Conservation (phyloP, 2,113 vertebrate genomes). For the Pelusios castaneus region DNA sequence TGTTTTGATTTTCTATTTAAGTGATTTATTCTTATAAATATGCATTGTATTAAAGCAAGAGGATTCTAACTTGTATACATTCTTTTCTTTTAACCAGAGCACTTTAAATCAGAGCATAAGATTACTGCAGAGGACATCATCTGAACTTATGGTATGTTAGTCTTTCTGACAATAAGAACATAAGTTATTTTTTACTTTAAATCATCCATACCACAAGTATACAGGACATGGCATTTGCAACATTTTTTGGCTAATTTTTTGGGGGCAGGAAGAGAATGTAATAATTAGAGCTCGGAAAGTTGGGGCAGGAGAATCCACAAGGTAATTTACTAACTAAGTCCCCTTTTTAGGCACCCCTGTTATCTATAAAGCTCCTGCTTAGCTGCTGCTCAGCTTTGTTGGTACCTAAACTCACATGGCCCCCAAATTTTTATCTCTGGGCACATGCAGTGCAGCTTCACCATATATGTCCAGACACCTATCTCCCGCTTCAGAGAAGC, state of each 20-base stretch:
- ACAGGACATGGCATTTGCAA: neutral
- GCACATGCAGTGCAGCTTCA: neutral
- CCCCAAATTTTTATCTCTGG: neutral
- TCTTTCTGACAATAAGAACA: neutral
- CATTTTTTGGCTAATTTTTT: neutral
- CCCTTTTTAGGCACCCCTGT: neutral
- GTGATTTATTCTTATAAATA: neutral
- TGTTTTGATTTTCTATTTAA: neutral
- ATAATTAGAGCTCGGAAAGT: neutral
- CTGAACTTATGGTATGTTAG: conserved; percentile 83
- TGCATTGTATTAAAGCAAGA: neutral
- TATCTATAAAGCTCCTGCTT: neutral
- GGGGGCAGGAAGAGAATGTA: neutral
- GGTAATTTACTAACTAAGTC: neutral
- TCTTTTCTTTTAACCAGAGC: conserved; percentile 74
- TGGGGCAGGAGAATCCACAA: neutral
- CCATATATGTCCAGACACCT: neutral
- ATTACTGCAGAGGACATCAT: conserved; percentile 81
- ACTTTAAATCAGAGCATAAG: conserved; percentile 84
- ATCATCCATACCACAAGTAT: accelerated
- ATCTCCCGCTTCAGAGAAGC: neutral
- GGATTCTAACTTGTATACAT: neutral
- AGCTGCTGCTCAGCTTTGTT: neutral
- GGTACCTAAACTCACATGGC: neutral
- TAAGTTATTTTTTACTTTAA: neutral